Evolutionary conservation across 2,888 invertebrate species (phyloP), one percentile per base, ranked within the genome.

Genomic region (Melinaea menophilus): DNA sequence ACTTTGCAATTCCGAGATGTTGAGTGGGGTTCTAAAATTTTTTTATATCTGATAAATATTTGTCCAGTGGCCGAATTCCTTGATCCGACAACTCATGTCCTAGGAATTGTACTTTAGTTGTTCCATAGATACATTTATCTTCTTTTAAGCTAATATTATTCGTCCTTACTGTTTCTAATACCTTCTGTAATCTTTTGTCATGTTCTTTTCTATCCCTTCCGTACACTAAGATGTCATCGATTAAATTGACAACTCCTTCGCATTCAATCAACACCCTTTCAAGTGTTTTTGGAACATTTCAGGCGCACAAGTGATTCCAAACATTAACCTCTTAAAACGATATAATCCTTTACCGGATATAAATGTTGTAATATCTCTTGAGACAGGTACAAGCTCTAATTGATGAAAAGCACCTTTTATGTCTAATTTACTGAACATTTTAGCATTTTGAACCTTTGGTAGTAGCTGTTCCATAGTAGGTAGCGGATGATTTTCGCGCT

Each of bases 241-340:
- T 74, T 45, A 74, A 74, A 59, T 73, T 74, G 0, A 71, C n/a
- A 0, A 63, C 70, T 0, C 72, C 74, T 13, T 73, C 69, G 11
- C 73, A 75, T 0, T 11, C 5, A 5, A 73, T 12, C 0, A 75
- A 54, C 3, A 76, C 66, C 51, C 51, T 68, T 64, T 76, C 75
- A 56, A 66, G 11, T 0, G 74, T 75, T 57, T 71, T 69, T 72
- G 69, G 63, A 81, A 71, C 1, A 65, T 31, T 61, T 71, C 71
- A 7, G 72, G 71, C 3, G 70, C 71, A 58, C 76, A 81, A 34
- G 77, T 76, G 0, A 80, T 75, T 0, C 80, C 79, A 64, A 82
- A 83, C 73, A 80, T 73, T 2, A 81, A 59, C 11, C 80, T 63
- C 64, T 80, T 81, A 57, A 77, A 82, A 37, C 78, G 12, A 37